phyloP scores from a whole-genome alignment of 2,797 vertebrate species.

The Hippopotamyrus pictus region DNA sequence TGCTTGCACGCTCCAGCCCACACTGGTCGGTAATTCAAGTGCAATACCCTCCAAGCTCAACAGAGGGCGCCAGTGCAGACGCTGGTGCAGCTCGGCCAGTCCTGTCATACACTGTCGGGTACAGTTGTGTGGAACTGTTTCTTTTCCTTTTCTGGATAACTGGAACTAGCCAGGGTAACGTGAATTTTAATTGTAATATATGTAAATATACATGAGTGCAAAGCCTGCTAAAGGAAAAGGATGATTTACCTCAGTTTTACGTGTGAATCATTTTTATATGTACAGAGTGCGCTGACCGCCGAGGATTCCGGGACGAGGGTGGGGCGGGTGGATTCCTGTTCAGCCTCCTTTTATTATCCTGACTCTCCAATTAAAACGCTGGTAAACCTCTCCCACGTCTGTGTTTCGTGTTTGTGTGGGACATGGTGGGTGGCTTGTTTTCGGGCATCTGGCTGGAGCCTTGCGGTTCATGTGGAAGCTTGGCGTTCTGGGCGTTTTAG shows the following conservation, averaged over 20 bases:
- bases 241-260: slow-evolving; percentile 14
- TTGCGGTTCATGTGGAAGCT: not conserved
- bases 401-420: not conserved
- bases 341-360: slow-evolving; percentile 10
- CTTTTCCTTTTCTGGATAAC: not conserved
- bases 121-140: not conserved
- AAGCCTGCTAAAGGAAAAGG: not conserved
- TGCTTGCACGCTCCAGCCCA: not conserved
- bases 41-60: not conserved
- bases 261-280: not conserved
- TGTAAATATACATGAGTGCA: slow-evolving; percentile 17
- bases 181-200: slow-evolving; percentile 12
- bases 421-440: not conserved
- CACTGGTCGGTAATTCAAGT: not conserved
- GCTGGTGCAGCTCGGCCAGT: not conserved
- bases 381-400: not conserved
- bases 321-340: slow-evolving; percentile 20
- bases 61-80: not conserved
- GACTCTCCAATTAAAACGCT: slow-evolving; percentile 31
- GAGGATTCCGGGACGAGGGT: not conserved
- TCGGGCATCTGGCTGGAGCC: not conserved
- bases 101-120: not conserved
- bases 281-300: not conserved
- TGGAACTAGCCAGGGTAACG: not conserved
- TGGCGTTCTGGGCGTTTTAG: not conserved